Conservation (phyloP, 2,113 vertebrate species). For the Lycaon pictus region DNA sequence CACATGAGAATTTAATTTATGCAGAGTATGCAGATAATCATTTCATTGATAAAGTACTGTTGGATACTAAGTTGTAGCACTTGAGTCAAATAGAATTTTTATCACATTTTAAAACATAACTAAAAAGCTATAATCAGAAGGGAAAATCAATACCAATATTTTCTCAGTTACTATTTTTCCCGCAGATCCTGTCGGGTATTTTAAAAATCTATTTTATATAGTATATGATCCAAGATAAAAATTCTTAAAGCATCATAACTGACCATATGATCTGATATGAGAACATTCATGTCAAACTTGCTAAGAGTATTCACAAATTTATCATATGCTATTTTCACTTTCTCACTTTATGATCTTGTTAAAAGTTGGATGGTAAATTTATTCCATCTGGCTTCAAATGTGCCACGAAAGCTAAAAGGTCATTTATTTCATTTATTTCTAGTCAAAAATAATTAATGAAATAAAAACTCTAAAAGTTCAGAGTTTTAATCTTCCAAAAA, state of each 20-base stretch:
- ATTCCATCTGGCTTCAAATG: constrained; percentile 23
- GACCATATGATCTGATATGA: not conserved
- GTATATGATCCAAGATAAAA: not conserved
- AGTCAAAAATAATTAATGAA: constrained; percentile 57
- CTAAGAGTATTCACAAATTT: not conserved
- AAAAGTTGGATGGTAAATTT: constrained; percentile 29
- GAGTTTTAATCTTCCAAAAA: not conserved
- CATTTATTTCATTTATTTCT: constrained; percentile 16
- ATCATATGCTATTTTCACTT: not conserved
- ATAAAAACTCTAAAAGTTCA: not conserved
- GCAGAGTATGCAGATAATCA: not conserved
- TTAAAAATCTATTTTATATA: not conserved
- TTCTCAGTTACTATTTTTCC: constrained; percentile 44
- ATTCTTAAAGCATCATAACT: not conserved
- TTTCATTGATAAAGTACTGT: not conserved
- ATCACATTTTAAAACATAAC: not conserved
- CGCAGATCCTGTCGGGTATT: not conserved
- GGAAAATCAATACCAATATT: not conserved
- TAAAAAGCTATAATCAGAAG: not conserved
- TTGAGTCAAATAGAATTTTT: not conserved
- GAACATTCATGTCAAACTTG: not conserved
- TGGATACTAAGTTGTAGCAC: not conserved
- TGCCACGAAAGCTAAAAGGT: not conserved
- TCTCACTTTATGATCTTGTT: not conserved
- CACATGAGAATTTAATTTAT: not conserved